Base-by-base conservation (phyloP, 2,888 invertebrate genomes). In the Ophion obscuratus region DNA sequence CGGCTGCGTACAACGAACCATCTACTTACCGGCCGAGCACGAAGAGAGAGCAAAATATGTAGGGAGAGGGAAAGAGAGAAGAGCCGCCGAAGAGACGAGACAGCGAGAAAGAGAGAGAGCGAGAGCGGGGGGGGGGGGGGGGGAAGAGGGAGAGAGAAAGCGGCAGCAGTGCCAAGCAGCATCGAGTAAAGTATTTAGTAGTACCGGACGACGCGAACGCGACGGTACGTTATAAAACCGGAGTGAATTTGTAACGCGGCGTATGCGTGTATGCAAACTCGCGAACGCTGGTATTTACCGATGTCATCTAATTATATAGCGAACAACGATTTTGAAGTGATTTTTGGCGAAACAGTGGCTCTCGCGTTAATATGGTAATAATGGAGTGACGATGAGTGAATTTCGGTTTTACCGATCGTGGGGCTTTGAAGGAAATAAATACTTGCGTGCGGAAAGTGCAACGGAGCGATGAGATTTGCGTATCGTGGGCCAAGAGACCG, bases 1-100 rank as follows among this genome's bases (percentile, higher is more conserved):
- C 44, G 67, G 73, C 74, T 83, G 87, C 85, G 81, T 74, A 76
- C 76, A 75, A 86, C 83, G 83, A 87, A 83, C 83, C 83, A 80
- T 83, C 84, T 85, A 86, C 87, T 88, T 88, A 86, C 86, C 86
- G 87, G 83, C 84, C n/a, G 84, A 76, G 81, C 62, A 61, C 53
- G 40, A 71, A 61, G 70, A 83, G 66, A 83, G 74, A 14, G 24
- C 27, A 47, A 40, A 81, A 47, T 7, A 67, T 20, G 31, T 59
- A 14, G 24, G 44, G 70, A 24, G 83, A 64, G 77, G 86, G 86
- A 77, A 73, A 73, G 75, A 73, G 80, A 36, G 79, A 81, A 79
- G 80, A 73, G 73, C 80, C 80, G 73, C 64, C 70, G 67, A 67
- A 67, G 81, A 59, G 27, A 81, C 66, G 81, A 80, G 80, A 74